phyloP scores from a whole-genome alignment of 2,888 invertebrate genomes.

The Erebia palarica region DNA sequence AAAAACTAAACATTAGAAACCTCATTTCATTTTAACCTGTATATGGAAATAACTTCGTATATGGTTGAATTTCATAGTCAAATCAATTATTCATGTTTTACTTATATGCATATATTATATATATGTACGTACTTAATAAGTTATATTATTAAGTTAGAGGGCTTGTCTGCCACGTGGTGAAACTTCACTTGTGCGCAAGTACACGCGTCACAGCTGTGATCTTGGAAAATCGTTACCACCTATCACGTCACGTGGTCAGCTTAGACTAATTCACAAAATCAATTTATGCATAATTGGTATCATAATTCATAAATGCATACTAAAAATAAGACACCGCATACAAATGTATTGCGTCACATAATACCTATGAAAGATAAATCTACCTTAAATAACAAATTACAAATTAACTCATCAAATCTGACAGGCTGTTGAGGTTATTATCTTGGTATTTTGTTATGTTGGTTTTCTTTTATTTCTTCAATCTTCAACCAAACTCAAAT shows the following conservation, averaged over 20 bases:
- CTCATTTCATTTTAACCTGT: neutral
- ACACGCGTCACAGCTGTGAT: constrained; percentile 70
- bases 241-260: constrained; percentile 52
- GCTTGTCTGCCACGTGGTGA: constrained; percentile 63
- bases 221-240: constrained; percentile 75
- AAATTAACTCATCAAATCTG: constrained; percentile 9
- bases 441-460: neutral
- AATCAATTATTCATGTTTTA: neutral
- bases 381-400: neutral
- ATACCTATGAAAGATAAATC: neutral
- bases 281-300: too few relatives aligned
- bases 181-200: constrained; percentile 65
- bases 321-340: neutral
- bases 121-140: neutral
- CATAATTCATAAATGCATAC: too few relatives aligned
- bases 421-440: constrained; percentile 6
- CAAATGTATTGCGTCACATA: neutral
- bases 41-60: neutral
- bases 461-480: constrained; percentile 17
- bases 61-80: neutral
- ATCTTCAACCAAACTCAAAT: neutral
- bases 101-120: neutral
- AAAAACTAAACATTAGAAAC: neutral
- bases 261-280: neutral
- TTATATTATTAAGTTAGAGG: constrained; percentile 26